Evolutionary conservation across 2,113 vertebrate species (phyloP).

Genomic region (Psophia crepitans): DNA sequence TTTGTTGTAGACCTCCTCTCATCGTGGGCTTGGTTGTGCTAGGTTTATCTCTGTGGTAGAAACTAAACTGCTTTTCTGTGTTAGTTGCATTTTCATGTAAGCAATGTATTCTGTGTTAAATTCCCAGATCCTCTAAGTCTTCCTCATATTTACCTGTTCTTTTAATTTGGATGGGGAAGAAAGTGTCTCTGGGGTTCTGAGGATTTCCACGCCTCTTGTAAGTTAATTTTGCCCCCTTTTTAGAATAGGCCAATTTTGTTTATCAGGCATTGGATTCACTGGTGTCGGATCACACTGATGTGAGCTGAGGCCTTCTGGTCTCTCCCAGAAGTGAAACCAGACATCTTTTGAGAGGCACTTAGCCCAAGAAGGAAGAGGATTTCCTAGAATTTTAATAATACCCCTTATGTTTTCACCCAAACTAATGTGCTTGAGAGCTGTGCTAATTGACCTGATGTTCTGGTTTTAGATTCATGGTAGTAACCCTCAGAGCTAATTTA

Average conservation of each 20-base stretch:
- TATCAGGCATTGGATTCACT: neutral
- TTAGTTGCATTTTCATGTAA: neutral
- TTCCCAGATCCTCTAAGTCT: neutral
- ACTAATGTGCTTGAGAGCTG: conserved; percentile 32
- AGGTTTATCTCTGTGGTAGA: neutral
- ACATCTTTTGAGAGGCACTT: neutral
- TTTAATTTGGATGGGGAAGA: neutral
- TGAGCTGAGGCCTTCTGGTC: neutral
- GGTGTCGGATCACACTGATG: neutral
- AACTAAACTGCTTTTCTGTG: neutral
- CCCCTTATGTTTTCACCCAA: conserved; percentile 25
- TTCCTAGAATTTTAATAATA: conserved; percentile 47
- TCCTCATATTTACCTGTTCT: neutral
- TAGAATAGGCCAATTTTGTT: neutral
- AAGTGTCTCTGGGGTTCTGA: neutral
- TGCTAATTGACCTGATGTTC: conserved; percentile 65
- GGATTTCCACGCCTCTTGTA: neutral
- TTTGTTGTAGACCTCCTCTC: neutral
- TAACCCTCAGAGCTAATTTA: conserved; percentile 56
- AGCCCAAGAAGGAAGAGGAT: neutral
- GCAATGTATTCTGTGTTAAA: neutral
- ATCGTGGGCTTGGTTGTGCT: neutral
- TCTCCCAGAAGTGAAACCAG: neutral
- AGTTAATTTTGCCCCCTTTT: neutral
- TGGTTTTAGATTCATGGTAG: conserved; percentile 34